Percentiles rank a stretch among this genome's conserved stretches.
Conservation (phyloP, 2,888 invertebrate species). For the Arenicola marina region DNA sequence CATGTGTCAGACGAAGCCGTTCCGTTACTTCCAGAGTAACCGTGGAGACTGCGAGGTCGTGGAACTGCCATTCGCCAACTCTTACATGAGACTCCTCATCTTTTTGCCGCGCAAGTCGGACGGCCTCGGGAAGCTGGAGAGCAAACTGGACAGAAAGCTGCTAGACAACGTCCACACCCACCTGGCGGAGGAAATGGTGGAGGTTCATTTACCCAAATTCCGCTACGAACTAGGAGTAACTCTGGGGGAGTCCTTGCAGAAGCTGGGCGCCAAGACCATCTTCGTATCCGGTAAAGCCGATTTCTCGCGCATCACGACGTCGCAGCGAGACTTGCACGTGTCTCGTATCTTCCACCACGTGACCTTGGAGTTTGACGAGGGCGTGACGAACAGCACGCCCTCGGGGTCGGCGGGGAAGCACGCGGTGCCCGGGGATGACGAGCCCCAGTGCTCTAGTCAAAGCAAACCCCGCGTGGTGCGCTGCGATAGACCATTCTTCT, state of each 20-base stretch:
- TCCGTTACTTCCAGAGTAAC: conserved; percentile 16
- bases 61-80: conserved; percentile 33
- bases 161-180: conserved; percentile 26
- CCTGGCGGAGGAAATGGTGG: conserved; percentile 30
- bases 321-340: conserved; percentile 24
- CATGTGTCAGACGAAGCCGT: conserved; percentile 33
- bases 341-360: conserved; percentile 36
- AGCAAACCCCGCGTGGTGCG: conserved; percentile 27
- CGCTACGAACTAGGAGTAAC: conserved; percentile 31
- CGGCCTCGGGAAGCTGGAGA: conserved; percentile 31
- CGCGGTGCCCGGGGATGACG: conserved; percentile 20
- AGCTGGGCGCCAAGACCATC: conserved; percentile 33
- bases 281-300: conserved; percentile 30
- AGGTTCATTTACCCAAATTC: conserved; percentile 36
- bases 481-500: conserved; percentile 37
- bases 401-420: conserved; percentile 12
- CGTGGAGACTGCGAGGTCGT: conserved; percentile 34
- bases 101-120: conserved; percentile 34
- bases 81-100: conserved; percentile 29
- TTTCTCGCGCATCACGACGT: conserved; percentile 31
- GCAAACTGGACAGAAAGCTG: conserved; percentile 30
- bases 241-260: conserved; percentile 29
- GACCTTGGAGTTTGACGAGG: conserved; percentile 33
- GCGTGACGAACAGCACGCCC: conserved; percentile 11
- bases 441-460: conserved; percentile 12